Base-by-base conservation (phyloP, 2,888 invertebrate species). In the Leptinotarsa haldemani region DNA sequence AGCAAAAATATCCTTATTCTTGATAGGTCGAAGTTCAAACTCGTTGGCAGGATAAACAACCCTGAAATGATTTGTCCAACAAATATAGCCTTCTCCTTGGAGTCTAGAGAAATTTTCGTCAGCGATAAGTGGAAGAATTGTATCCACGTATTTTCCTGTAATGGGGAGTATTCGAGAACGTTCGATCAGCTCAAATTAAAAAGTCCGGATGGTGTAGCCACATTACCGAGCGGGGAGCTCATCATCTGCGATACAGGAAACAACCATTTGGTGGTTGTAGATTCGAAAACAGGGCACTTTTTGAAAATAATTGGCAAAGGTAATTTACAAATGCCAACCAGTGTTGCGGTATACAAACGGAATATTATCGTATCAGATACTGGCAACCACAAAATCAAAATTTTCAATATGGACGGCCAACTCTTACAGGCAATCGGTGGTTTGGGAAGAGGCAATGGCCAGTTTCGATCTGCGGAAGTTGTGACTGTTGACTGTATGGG, bases 181-280 rank as follows among this genome's bases (percentile, higher is more conserved):
- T 88, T 94, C 69, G 92, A 93, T 1, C 87, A 89, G 12, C 91
- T 92, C 2, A 90, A 90, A 85, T 90, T 95, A 81, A 88, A 91
- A 22, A 92, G 93, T 40, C 95, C 95, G 0, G 94, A 94, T 88
- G 95, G 95, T 50, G 90, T 95, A 70, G 91, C 93, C 2, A 85
- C 89, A 0, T 90, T 90, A 69, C 88, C 88, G 75, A 82, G 86
- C 16, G 90, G 90, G 50, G 77, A 79, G 46, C 89, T 95, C 18
- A 93, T 94, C 79, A 91, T 95, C 0, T 94, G 93, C 65, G 95
- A 95, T 83, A 94, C 94, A 73, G 94, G 94, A 74, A 95, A 95
- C 82, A 93, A 95, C 83, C 89, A 94, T 71, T 89, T 92, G 5
- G 89, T 92, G 85, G 86, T 91, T 16, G 82, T 92, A 1, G 88